Base-by-base conservation (phyloP, 1,140 invertebrate species). In the Meloidogyne exigua region DNA sequence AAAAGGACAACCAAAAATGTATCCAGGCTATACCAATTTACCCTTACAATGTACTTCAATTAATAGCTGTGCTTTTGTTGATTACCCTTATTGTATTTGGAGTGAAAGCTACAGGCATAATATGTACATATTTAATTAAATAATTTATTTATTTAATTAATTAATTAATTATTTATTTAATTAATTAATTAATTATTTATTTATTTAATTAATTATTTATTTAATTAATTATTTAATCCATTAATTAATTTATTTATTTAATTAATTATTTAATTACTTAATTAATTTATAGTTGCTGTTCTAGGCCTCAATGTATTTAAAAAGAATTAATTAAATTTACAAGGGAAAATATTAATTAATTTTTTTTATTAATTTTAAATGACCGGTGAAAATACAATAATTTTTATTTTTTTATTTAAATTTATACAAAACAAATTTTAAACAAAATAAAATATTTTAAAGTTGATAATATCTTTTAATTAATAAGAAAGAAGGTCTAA, bases 11-110 rank as follows among this genome's bases (percentile, higher is more conserved):
- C 32, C 62, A 15, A 82, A 82, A 72, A 81, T 84, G 73, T 82
- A 82, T 49, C 81, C 82, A 0, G 81, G 81, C 0, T 81, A 84
- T 36, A 72, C 82, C 2, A 79, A 84, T 66, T 63, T 82, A 44
- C 81, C 81, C 11, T 44, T 82, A 21, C 83, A 81, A 76, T 82
- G 81, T 65, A 64, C 64, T 10, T 82, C 79, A n/a, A 81, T 82
- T 28, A 82, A 82, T 39, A 81, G 80, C 42, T 82, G 81, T 64
- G 76, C 81, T 12, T 82, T 82, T 65, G 82, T 82, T 2, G 81
- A 82, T 42, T 82, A 42, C 39, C 81, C 81, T 26, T 79, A 84
- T 49, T 82, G 81, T 62, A 79, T 84, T n/a, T 81, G 72, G 36
- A 83, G 81, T 23, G 78, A 76, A 42, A 76, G 77, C n/a, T 82